Evolutionary conservation across 2,797 vertebrate genomes (phyloP).

Genomic region (Alectoris magna): DNA sequence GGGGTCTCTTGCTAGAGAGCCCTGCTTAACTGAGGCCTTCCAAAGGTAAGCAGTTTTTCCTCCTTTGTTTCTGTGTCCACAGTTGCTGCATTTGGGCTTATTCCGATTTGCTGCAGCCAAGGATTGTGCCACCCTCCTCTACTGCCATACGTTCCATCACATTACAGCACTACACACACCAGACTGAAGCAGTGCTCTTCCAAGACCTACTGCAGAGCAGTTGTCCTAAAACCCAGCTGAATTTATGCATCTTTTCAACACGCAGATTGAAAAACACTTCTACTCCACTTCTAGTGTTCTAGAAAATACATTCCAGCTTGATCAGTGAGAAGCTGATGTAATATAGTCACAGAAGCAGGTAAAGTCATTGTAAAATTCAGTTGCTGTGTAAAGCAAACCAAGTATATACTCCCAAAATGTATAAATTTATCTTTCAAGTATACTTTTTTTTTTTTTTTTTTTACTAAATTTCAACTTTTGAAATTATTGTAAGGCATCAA

Average conservation of each 20-base stretch:
- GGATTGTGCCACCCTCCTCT: too few relatives aligned
- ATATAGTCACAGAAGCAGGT: background rate
- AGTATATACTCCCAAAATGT: constrained; percentile 29
- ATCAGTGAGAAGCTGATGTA: background rate
- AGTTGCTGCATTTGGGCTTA: too few relatives aligned
- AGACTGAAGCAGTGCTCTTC: background rate
- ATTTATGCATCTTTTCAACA: background rate
- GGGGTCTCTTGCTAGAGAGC: too few relatives aligned
- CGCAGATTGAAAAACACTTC: background rate
- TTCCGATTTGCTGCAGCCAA: too few relatives aligned
- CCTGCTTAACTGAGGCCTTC: too few relatives aligned
- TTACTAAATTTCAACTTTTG: constrained; percentile 44
- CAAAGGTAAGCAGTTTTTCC: too few relatives aligned
- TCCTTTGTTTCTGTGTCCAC: too few relatives aligned
- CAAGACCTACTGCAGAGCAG: background rate
- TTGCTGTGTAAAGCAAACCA: constrained; percentile 17
- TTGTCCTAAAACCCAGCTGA: background rate
- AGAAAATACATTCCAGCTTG: background rate
- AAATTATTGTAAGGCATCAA: constrained; percentile 23
- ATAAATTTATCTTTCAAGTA: constrained; percentile 31
- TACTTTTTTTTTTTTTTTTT: background rate
- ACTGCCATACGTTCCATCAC: too few relatives aligned
- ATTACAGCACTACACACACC: background rate
- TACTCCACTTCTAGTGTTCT: background rate
- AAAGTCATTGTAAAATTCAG: background rate